Evolutionary conservation across 2,888 invertebrate genomes (phyloP).

Genomic region (Chalcis sispes): DNA sequence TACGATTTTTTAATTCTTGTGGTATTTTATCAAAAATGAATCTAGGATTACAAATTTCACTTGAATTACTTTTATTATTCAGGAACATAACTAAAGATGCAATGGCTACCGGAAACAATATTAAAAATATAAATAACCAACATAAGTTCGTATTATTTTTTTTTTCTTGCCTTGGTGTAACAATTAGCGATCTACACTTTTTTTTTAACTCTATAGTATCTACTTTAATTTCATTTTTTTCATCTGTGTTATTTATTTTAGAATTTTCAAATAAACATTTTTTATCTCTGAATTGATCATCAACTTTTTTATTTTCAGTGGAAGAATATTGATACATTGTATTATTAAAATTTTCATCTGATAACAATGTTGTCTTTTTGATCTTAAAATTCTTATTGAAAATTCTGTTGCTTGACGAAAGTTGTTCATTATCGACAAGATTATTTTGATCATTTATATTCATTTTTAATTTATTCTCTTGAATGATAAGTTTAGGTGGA

Average conservation of each 20-base stretch:
- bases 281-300: conserved; percentile 9
- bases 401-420: not conserved
- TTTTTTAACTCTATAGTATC: conserved; percentile 54
- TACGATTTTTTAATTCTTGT: conserved; percentile 60
- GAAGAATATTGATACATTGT: not conserved
- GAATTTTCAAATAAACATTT: not conserved
- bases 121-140: conserved; percentile 52
- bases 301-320: not conserved
- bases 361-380: conserved; percentile 19
- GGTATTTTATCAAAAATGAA: conserved; percentile 62
- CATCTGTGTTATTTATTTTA: too few species aligned
- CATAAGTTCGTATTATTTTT: conserved; percentile 17
- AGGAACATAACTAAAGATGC: conserved; percentile 45
- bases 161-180: conserved; percentile 39
- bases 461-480: not conserved
- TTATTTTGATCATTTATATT: not conserved
- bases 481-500: conserved; percentile 35
- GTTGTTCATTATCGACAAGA: not conserved
- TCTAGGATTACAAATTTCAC: conserved; percentile 56
- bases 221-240: not conserved
- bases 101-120: conserved; percentile 51
- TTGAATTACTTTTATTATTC: conserved; percentile 51
- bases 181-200: conserved; percentile 60
- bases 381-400: not conserved
- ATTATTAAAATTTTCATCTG: not conserved